Percentiles rank a stretch among this genome's conserved stretches.
Evolutionary conservation across 2,797 vertebrate genomes (phyloP).

Genomic region (Pelochelys cantorii): DNA sequence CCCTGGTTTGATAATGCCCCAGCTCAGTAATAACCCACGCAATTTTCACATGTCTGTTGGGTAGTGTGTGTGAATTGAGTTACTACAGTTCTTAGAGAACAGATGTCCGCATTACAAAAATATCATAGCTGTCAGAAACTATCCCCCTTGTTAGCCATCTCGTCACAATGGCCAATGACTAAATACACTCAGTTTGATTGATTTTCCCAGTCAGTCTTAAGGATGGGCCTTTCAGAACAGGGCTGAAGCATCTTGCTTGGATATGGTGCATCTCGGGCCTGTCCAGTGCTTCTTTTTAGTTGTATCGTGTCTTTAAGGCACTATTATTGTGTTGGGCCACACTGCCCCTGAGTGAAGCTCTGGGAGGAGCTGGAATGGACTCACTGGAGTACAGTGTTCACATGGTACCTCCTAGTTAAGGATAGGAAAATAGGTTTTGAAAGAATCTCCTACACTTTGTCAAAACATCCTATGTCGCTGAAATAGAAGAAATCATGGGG

Average conservation of each 20-base stretch:
- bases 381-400: neutral
- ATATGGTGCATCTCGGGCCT: neutral
- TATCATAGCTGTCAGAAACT: accelerated
- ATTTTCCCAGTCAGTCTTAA: neutral
- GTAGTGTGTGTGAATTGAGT: accelerated
- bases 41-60: accelerated
- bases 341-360: neutral
- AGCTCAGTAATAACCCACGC: neutral
- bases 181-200: neutral
- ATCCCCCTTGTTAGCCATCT: neutral
- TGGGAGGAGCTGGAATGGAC: no score
- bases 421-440: accelerated
- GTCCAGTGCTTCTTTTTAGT: neutral
- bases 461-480: neutral
- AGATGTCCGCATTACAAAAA: neutral
- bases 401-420: neutral
- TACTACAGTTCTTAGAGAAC: accelerated
- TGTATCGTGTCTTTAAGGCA: neutral
- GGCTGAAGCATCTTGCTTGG: neutral
- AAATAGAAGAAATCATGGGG: neutral
- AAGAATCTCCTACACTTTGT: neutral
- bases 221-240: no score
- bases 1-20: neutral
- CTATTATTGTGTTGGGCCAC: neutral
- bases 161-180: neutral